Evolutionary conservation across 2,888 invertebrate genomes (phyloP).

Genomic region (Halocaridina rubra): DNA sequence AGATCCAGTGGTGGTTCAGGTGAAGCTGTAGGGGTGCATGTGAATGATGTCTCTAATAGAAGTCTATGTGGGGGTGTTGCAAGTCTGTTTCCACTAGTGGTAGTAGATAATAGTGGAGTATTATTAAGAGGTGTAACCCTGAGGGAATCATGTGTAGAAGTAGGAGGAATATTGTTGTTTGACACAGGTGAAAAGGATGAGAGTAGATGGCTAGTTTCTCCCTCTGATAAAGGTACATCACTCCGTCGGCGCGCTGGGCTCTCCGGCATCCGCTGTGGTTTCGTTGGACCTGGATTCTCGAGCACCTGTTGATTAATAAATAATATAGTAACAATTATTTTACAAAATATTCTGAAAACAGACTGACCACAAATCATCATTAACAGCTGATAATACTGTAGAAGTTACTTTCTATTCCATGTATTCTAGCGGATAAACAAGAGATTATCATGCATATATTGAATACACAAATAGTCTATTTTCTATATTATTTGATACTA

Average conservation of each 20-base stretch:
- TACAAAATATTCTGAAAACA: too few relatives aligned
- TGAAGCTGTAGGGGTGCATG: conserved; percentile 69
- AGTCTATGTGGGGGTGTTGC: conserved; percentile 72
- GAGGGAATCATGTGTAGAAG: neutral
- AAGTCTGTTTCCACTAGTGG: conserved; percentile 18
- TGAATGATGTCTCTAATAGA: conserved; percentile 82
- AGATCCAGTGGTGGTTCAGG: conserved; percentile 66
- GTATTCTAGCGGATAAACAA: too few relatives aligned
- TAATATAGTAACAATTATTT: too few relatives aligned
- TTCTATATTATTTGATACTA: too few relatives aligned
- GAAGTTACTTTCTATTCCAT: too few relatives aligned
- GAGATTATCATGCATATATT: too few relatives aligned
- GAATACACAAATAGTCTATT: too few relatives aligned
- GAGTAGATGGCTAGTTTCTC: conserved; percentile 27
- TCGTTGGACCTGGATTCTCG: conserved; percentile 60
- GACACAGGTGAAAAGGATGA: conserved; percentile 12
- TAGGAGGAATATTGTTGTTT: neutral
- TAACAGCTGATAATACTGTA: too few relatives aligned
- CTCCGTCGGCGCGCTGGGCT: conserved; percentile 38
- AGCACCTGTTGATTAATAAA: conserved; percentile 59
- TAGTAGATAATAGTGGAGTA: neutral
- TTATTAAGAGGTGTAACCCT: neutral
- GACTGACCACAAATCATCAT: too few relatives aligned
- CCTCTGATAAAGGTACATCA: neutral
- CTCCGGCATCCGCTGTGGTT: conserved; percentile 46